Evolutionary conservation across 2,113 vertebrate species (phyloP).

Genomic region (Elephas maximus): DNA sequence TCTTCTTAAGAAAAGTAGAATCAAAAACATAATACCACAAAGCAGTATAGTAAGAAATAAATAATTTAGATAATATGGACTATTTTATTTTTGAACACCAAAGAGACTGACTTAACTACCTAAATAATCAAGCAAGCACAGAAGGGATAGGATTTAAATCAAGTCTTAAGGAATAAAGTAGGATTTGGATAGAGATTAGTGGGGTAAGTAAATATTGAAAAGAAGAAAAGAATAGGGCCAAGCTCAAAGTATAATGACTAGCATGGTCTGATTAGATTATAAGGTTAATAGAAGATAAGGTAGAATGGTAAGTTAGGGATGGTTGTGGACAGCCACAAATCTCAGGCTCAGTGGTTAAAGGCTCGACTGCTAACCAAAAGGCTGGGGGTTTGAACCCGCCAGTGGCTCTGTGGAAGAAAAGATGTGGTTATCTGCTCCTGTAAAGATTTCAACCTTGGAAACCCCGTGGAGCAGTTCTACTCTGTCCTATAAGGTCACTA

Average conservation of each 20-base stretch:
- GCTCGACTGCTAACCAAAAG: not conserved
- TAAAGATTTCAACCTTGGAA: not conserved
- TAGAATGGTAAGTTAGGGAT: not conserved
- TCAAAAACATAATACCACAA: constrained; percentile 11
- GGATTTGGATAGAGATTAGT: not conserved
- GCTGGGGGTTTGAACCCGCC: not conserved
- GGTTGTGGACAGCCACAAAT: not conserved
- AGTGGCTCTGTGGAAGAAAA: not conserved
- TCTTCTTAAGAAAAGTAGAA: not conserved
- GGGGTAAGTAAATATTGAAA: constrained; percentile 10
- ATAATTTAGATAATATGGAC: not conserved
- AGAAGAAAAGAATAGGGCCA: constrained; percentile 22
- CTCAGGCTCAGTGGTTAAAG: not conserved
- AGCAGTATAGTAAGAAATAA: constrained; percentile 9
- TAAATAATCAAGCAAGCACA: constrained; percentile 20
- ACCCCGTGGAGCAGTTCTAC: not conserved
- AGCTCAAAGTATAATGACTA: not conserved
- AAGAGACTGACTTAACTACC: constrained; percentile 27
- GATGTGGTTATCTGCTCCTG: not conserved
- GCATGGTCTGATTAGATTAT: not conserved
- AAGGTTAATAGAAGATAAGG: not conserved
- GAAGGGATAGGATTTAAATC: not conserved
- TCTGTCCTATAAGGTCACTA: not conserved
- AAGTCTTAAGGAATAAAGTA: constrained; percentile 25
- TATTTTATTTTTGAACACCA: constrained; percentile 21